Conservation (phyloP, 2,888 invertebrate species). For the Pandemis heparana region DNA sequence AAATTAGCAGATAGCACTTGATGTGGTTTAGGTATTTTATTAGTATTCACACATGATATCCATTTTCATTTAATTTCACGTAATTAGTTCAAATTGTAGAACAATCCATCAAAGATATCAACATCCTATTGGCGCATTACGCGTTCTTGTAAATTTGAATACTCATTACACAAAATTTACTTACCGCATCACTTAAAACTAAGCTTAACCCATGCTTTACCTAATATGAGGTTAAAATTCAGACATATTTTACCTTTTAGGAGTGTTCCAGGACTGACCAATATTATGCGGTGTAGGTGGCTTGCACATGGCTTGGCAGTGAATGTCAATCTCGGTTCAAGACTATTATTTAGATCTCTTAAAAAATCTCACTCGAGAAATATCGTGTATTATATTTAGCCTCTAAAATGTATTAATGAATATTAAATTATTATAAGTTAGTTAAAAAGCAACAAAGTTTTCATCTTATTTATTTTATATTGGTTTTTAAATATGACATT, state of each 20-base stretch:
- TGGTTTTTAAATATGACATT: not conserved
- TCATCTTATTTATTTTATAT: not conserved
- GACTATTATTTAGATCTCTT: not conserved
- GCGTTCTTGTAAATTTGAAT: not conserved
- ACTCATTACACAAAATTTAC: not conserved
- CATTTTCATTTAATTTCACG: not conserved
- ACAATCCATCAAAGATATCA: no score
- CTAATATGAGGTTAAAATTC: not conserved
- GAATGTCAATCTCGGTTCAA: not conserved
- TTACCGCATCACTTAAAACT: not conserved
- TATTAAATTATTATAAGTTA: no score
- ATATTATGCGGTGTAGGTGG: slow-evolving; percentile 8
- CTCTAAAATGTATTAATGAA: not conserved
- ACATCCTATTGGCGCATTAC: not conserved
- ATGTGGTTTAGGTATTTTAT: not conserved
- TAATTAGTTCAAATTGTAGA: no score
- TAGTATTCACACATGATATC: not conserved
- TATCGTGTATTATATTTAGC: not conserved
- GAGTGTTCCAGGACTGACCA: not conserved
- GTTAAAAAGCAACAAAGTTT: no score
- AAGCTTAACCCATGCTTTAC: not conserved
- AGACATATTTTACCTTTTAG: slow-evolving; percentile 2
- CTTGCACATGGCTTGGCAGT: not conserved
- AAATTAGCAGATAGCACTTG: no score
- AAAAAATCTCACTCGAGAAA: not conserved